phyloP scores from a whole-genome alignment of 2,888 invertebrate genomes.

The Acleris laterana region DNA sequence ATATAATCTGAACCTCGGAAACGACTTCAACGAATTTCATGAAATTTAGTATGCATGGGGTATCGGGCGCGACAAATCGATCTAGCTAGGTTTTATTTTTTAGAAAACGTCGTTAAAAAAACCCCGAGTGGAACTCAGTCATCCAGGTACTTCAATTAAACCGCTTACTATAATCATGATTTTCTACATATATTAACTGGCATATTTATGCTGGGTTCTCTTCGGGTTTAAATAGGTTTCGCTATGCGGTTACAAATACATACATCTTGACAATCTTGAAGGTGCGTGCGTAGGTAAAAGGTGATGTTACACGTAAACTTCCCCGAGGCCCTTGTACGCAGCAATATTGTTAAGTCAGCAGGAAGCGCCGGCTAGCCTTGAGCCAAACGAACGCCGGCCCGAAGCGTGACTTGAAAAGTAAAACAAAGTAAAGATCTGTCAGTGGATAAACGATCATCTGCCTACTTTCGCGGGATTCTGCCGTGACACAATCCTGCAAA shows the following conservation, averaged over 20 bases:
- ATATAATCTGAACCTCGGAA: too few relatives aligned
- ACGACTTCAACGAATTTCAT: too few relatives aligned
- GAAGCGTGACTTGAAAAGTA: constrained; percentile 55
- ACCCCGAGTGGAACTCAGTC: too few relatives aligned
- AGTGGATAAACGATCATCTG: constrained; percentile 58
- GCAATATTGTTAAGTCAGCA: constrained; percentile 32
- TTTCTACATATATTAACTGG: too few relatives aligned
- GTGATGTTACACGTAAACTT: not conserved
- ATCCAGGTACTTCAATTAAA: too few relatives aligned
- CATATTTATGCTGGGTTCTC: not conserved
- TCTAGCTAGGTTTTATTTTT: too few relatives aligned
- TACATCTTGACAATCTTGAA: not conserved
- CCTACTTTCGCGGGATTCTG: constrained; percentile 53
- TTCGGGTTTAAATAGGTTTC: not conserved
- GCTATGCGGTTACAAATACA: not conserved
- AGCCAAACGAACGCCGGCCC: constrained; percentile 38
- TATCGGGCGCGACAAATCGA: too few relatives aligned
- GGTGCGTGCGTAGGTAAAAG: not conserved
- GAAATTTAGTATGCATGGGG: too few relatives aligned
- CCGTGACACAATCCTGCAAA: constrained; percentile 57
- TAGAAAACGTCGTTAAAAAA: too few relatives aligned
- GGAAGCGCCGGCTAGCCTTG: constrained; percentile 32
- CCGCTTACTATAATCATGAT: constrained; percentile 45
- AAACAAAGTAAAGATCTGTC: constrained; percentile 56
- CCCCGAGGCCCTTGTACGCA: not conserved